These are phyloP conservation scores for Poecilus cupreus DNA, from an alignment of 2,888 invertebrate genomes.

Conservation along the genomic window DNA sequence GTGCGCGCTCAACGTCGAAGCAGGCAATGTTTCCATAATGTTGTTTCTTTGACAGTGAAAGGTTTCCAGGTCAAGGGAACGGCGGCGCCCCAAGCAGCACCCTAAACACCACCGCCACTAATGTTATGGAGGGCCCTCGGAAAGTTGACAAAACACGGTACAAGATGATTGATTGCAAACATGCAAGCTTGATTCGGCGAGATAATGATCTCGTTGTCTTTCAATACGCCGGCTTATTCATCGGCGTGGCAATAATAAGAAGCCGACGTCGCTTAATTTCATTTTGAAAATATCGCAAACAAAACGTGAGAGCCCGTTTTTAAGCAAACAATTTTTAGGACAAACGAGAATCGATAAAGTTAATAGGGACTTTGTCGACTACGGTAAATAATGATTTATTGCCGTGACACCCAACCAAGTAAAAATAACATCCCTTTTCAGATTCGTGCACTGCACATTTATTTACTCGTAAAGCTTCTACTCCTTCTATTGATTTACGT, in stretches of 20 bases:
- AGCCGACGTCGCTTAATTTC: conserved; percentile 22
- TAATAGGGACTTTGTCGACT: conserved; percentile 44
- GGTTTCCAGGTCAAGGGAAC: conserved; percentile 50
- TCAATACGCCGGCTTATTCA: conserved; percentile 32
- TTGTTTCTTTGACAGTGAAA: conserved; percentile 35
- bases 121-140: conserved; percentile 17
- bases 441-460: conserved; percentile 34
- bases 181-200: conserved; percentile 27
- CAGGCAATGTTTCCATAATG: conserved; percentile 21
- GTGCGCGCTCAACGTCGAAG: neutral
- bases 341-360: conserved; percentile 50
- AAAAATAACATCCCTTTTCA: conserved; percentile 51
- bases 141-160: conserved; percentile 56
- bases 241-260: neutral
- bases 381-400: conserved; percentile 52
- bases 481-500: conserved; percentile 22
- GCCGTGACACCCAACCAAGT: conserved; percentile 44
- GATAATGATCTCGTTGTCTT: conserved; percentile 51
- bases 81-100: neutral
- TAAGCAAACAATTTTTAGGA: conserved; percentile 46
- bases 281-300: conserved; percentile 33
- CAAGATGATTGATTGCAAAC: conserved; percentile 55
- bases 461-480: conserved; percentile 3
- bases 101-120: conserved; percentile 4
- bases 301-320: conserved; percentile 10